Base-by-base conservation (phyloP, 2,888 invertebrate genomes). In the Xanthia icteritia region DNA sequence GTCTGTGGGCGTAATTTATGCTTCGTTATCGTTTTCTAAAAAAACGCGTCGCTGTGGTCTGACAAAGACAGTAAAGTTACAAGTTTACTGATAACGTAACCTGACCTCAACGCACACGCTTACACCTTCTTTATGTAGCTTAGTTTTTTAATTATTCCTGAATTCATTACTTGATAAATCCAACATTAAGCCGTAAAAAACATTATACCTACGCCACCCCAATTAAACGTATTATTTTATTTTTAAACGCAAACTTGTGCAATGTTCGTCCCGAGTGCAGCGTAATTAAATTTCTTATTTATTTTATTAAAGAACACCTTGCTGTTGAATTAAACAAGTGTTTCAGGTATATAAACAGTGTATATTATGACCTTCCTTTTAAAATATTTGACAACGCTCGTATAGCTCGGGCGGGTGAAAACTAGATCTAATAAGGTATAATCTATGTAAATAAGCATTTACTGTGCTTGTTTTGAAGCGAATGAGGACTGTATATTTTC, bases 201-300 rank as follows among this genome's bases (percentile, higher is more conserved):
- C 78, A 80, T 86, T 82, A 79, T 86, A 81, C 76, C 74, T 79
- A 84, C 84, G 15, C 42, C 27, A 81, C 77, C 80, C 70, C 86
- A 90, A 90, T 89, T 87, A 91, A 88, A 83, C 56, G 69, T 81
- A 84, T 83, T 73, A 88, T 80, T 89, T 89, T 85, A 89, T 87
- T 85, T 77, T 84, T 65, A 73, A 79, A 79, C 31, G 5, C 66
- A 77, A 79, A 69, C 66, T 42, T 77, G 71, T 84, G 70, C 73
- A 63, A 66, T 73, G 66, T 70, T 80, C 54, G 27, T 63, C 51
- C 71, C 39, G 71, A 63, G 73, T 63, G 72, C 72, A n/a, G 60
- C 8, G 76, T 68, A 79, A 86, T 89, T 86, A 83, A 79, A 80
- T 81, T 73, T 72, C 77, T 83, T 89, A 77, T 87, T 87, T 88